Percentiles rank a stretch among this genome's conserved stretches.
These are phyloP conservation scores for Drosophila repletoides DNA, from an alignment of 1,140 invertebrate species.

Conservation along the genomic window DNA sequence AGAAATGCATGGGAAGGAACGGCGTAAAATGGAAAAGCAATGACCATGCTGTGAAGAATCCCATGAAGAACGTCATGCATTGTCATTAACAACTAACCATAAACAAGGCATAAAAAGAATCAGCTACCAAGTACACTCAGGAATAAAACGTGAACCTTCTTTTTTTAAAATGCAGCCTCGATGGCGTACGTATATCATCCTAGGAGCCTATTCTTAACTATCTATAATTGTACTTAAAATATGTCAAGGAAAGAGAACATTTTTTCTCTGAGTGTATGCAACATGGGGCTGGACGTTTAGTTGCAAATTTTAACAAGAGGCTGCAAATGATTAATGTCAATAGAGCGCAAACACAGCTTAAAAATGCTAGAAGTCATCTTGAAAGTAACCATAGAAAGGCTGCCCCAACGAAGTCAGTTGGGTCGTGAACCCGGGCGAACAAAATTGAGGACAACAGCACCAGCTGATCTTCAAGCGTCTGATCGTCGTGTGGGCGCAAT, in stretches of 20 bases:
- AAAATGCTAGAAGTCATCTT: conserved; percentile 50
- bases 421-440: conserved; percentile 61
- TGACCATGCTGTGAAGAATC: background rate
- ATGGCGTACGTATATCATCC: too few relatives aligned
- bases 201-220: too few relatives aligned
- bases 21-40: conserved; percentile 22
- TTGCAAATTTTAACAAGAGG: conserved; percentile 73
- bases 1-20: background rate
- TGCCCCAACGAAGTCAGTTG: too few relatives aligned
- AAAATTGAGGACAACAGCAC: conserved; percentile 57
- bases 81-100: conserved; percentile 38
- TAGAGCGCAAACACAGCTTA: conserved; percentile 46
- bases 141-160: too few relatives aligned
- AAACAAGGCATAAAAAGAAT: conserved; percentile 37
- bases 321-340: conserved; percentile 78
- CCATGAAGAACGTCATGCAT: conserved; percentile 17
- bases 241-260: too few relatives aligned
- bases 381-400: conserved; percentile 19
- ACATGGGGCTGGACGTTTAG: conserved; percentile 32
- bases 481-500: conserved; percentile 72
- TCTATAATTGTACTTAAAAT: too few relatives aligned
- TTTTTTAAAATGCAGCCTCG: too few relatives aligned
- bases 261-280: too few relatives aligned
- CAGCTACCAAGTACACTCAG: conserved; percentile 15
- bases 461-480: conserved; percentile 50